phyloP scores from a whole-genome alignment of 2,888 invertebrate species.

The Nomada fucata region DNA sequence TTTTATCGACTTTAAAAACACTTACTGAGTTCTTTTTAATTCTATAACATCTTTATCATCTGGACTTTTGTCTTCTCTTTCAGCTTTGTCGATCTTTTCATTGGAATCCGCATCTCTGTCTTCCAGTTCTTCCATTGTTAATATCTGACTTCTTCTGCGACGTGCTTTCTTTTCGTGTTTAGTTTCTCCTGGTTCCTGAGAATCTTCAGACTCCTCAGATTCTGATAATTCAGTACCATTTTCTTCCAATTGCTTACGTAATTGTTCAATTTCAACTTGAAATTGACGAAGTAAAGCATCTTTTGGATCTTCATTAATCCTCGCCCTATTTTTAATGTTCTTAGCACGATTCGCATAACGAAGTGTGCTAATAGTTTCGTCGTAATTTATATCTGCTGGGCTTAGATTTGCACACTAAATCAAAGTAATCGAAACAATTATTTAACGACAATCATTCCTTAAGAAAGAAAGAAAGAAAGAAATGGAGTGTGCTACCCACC shows the following conservation, averaged over 20 bases:
- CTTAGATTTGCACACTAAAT: constrained; percentile 96
- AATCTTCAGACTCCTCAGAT: constrained; percentile 80
- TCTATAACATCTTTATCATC: constrained; percentile 86
- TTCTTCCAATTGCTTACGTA: constrained; percentile 94
- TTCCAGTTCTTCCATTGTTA: constrained; percentile 86
- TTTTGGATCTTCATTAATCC: constrained; percentile 98
- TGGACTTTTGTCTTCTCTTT: constrained; percentile 85
- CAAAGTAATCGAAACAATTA: constrained; percentile 12
- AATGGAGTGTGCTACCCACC: constrained; percentile 85
- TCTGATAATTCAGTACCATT: constrained; percentile 83
- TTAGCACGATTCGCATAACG: constrained; percentile 99
- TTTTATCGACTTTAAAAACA: constrained; percentile 15
- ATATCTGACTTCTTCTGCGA: constrained; percentile 82
- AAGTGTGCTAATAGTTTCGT: constrained; percentile 98
- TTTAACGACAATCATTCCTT: not conserved
- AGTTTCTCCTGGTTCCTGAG: constrained; percentile 75
- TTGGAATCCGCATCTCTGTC: constrained; percentile 85
- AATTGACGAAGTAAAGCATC: constrained; percentile 97
- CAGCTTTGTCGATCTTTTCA: constrained; percentile 85
- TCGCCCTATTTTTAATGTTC: constrained; percentile 97
- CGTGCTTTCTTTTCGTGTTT: constrained; percentile 80
- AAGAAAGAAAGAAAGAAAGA: not conserved
- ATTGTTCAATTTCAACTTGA: constrained; percentile 97
- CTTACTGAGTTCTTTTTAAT: constrained; percentile 89
- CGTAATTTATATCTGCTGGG: constrained; percentile 98